These are phyloP conservation scores for Helobdella robusta DNA, from an alignment of 2,888 invertebrate genomes.

Conservation along the genomic window DNA sequence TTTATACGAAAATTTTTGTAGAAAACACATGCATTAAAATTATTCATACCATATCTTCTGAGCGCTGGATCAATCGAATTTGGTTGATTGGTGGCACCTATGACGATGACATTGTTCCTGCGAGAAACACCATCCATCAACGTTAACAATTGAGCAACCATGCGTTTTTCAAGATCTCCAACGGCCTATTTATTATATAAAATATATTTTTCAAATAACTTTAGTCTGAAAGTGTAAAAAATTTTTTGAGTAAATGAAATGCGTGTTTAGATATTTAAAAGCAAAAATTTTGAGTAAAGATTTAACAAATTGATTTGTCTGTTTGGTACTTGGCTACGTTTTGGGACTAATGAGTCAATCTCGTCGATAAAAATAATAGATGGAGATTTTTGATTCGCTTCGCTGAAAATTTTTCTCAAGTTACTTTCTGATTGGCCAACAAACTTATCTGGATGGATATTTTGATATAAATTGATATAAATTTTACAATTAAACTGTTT, in stretches of 20 bases:
- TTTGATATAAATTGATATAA: no score
- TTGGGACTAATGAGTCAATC: constrained; percentile 14
- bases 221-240: no score
- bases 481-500: no score
- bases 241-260: no score
- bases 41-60: constrained; percentile 12
- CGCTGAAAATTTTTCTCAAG: constrained; percentile 17
- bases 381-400: constrained; percentile 13
- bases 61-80: constrained; percentile 16
- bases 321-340: background rate
- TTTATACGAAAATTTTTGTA: no score
- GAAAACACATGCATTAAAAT: background rate
- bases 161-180: constrained; percentile 24
- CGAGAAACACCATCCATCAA: constrained; percentile 21
- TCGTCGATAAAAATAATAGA: constrained; percentile 23
- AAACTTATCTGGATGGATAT: no score
- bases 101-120: constrained; percentile 14
- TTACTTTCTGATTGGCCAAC: constrained; percentile 21
- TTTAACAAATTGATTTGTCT: no score
- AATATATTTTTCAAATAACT: no score
- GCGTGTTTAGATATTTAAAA: no score
- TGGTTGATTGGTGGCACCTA: constrained; percentile 22
- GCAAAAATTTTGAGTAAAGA: no score
- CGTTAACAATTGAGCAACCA: constrained; percentile 23
- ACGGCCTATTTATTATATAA: no score